Evolutionary conservation across 2,888 invertebrate genomes (phyloP).

Genomic region (Epinotia bilunana): DNA sequence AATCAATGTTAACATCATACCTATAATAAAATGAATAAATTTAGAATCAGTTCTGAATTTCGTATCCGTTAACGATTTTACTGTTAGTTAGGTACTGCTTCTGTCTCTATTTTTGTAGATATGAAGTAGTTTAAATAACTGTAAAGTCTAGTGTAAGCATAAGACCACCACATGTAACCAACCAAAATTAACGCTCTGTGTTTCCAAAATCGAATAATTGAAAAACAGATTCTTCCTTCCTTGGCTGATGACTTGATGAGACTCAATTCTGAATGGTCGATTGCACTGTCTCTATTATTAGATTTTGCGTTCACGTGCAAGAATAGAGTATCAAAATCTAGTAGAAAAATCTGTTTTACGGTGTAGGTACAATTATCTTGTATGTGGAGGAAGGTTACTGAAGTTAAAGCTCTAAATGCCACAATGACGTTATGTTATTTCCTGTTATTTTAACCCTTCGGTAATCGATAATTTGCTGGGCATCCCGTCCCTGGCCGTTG

Average conservation of each 20-base stretch:
- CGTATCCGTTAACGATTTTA: neutral
- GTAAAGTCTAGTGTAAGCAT: neutral
- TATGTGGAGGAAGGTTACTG: neutral
- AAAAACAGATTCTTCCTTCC: too few relatives aligned
- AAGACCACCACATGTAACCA: neutral
- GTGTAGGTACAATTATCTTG: neutral
- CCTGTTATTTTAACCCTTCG: neutral
- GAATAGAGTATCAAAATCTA: neutral
- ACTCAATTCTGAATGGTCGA: too few relatives aligned
- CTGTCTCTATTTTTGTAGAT: neutral
- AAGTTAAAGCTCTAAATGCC: neutral
- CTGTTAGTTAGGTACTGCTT: neutral
- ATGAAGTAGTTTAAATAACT: neutral
- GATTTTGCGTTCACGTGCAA: neutral
- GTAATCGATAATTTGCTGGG: constrained; percentile 27
- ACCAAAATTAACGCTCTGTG: too few relatives aligned
- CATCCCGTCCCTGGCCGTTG: constrained; percentile 59
- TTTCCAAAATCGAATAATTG: too few relatives aligned
- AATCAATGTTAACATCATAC: constrained; percentile 38
- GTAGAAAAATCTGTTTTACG: neutral
- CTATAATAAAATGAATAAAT: constrained; percentile 25
- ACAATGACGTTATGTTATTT: neutral
- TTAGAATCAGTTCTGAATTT: constrained; percentile 18
- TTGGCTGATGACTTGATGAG: too few relatives aligned
- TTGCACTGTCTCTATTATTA: neutral